These are phyloP conservation scores for Percopsis omiscomaycus DNA, from an alignment of 2,797 vertebrate genomes.

Conservation along the genomic window DNA sequence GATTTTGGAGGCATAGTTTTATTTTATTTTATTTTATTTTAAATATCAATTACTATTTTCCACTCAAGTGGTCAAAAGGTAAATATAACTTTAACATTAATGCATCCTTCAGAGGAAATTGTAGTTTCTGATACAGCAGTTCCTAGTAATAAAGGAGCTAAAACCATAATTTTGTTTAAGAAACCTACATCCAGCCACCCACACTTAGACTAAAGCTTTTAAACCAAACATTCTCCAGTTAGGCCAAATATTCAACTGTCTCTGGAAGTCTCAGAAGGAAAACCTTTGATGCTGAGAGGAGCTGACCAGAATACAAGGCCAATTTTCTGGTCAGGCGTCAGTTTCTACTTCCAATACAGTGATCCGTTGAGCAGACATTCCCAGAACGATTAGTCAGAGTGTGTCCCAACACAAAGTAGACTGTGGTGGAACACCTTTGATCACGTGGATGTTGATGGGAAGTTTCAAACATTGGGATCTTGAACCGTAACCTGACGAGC, in stretches of 20 bases:
- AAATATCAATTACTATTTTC: no score
- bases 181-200: slow-evolving; percentile 16
- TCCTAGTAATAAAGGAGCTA: background rate
- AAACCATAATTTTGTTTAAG: background rate
- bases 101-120: no score
- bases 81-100: no score
- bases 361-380: slow-evolving; percentile 1
- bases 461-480: no score
- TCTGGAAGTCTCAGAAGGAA: slow-evolving; percentile 42
- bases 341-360: slow-evolving; percentile 19
- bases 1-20: no score
- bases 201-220: slow-evolving; percentile 16
- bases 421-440: background rate
- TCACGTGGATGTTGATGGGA: no score
- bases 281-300: slow-evolving; percentile 29
- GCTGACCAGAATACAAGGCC: slow-evolving; percentile 40
- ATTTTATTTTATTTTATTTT: no score
- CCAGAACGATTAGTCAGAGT: background rate
- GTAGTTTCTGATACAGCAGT: no score
- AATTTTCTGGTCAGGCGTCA: slow-evolving; percentile 26
- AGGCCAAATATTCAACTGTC: slow-evolving; percentile 37
- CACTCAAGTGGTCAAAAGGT: no score
- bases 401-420: background rate
- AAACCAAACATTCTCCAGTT: slow-evolving; percentile 15
- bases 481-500: no score